A percentile compares a stretch with the other conserved stretches of the same genome.
Evolutionary conservation across 2,797 vertebrate species (phyloP).

Genomic region (Eospalax fontanierii): DNA sequence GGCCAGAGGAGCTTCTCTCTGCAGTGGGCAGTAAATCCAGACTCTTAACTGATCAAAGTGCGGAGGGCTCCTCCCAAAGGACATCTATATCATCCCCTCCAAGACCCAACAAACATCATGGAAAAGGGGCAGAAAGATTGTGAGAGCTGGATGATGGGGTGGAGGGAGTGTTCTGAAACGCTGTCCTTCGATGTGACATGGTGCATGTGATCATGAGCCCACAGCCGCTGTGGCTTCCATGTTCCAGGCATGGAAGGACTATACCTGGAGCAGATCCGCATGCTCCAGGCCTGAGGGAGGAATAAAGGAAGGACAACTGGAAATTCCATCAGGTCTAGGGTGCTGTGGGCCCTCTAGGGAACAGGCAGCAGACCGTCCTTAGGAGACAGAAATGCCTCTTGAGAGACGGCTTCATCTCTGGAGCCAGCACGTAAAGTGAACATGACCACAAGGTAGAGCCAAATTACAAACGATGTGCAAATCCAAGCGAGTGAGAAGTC

Average conservation of each 20-base stretch:
- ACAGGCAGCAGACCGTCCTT: neutral
- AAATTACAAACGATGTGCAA: neutral
- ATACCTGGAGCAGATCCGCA: neutral
- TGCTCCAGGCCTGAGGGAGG: neutral
- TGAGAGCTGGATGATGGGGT: neutral
- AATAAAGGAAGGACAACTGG: neutral
- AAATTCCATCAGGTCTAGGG: neutral
- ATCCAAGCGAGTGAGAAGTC: no score
- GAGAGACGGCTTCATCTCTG: neutral
- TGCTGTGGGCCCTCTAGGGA: no score
- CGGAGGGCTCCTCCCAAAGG: neutral
- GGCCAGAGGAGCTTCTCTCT: neutral
- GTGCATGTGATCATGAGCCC: neutral
- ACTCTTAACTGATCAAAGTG: neutral
- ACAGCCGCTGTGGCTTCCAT: neutral
- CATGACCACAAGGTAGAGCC: conserved; percentile 43
- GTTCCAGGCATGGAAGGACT: neutral
- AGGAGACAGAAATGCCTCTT: neutral
- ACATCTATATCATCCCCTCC: neutral
- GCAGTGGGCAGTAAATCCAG: neutral
- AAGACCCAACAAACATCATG: neutral
- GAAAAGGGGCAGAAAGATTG: no score
- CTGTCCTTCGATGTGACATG: neutral
- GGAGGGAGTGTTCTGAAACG: neutral
- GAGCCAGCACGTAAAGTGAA: neutral